phyloP scores from a whole-genome alignment of 1,140 invertebrate genomes.

The Trichoplusia ni region DNA sequence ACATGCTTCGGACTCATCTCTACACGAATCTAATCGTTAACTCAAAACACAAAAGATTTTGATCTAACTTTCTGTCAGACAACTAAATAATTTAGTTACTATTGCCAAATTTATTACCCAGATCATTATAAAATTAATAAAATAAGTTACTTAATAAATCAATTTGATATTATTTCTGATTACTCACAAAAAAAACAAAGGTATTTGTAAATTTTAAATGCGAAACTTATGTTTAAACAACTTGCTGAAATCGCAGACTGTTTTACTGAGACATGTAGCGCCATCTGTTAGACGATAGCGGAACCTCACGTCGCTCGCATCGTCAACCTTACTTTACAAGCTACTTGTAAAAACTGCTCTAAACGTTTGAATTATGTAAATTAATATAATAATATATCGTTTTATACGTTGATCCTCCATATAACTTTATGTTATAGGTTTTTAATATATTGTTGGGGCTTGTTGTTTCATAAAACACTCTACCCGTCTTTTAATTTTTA shows the following conservation, averaged over 20 bases:
- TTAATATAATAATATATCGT: conserved; percentile 1
- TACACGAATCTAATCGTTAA: background rate
- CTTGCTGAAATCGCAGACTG: background rate
- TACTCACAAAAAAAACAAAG: too few relatives aligned
- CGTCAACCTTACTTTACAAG: background rate
- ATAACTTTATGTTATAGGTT: conserved; percentile 11
- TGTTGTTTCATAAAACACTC: background rate
- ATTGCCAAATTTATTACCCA: too few relatives aligned
- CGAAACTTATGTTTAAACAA: too few relatives aligned
- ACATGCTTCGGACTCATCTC: conserved; percentile 28
- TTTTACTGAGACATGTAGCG: conserved; percentile 40
- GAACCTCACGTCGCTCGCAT: conserved; percentile 39
- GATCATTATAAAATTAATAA: too few relatives aligned
- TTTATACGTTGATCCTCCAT: background rate
- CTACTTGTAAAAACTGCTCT: background rate
- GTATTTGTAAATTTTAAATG: too few relatives aligned
- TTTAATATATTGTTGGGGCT: conserved; percentile 2
- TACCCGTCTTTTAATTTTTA: background rate
- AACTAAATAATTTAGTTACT: too few relatives aligned
- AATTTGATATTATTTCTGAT: too few relatives aligned
- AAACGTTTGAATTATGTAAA: conserved; percentile 16
- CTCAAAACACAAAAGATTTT: background rate
- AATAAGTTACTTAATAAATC: too few relatives aligned
- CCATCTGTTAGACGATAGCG: conserved; percentile 69
- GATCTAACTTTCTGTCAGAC: too few relatives aligned